These are phyloP conservation scores for Cryptosula pallasiana DNA, from an alignment of 2,888 invertebrate genomes.

Conservation along the genomic window DNA sequence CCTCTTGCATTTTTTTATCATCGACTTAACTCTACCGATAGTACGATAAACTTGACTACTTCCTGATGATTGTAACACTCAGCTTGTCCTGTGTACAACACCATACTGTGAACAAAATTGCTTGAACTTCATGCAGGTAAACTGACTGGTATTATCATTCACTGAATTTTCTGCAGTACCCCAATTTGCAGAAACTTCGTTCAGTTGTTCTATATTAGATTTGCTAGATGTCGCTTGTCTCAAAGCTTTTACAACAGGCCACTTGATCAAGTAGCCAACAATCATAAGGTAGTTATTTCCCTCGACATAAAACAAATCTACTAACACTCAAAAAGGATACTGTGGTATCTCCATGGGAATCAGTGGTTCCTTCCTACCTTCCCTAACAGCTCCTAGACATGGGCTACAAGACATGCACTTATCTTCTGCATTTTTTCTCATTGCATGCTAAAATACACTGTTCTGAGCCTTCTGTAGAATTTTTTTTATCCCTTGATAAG, in stretches of 20 bases:
- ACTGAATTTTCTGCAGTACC: not conserved
- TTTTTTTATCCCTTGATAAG: not conserved
- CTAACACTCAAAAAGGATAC: not conserved
- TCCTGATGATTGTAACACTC: not conserved
- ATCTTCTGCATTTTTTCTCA: not conserved
- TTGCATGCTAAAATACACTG: not conserved
- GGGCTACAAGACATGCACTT: not conserved
- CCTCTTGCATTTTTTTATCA: not conserved
- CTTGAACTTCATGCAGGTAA: not conserved
- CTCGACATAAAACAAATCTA: not conserved
- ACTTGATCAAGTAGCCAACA: not conserved
- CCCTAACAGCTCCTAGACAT: not conserved
- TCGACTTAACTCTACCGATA: not conserved
- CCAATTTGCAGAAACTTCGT: not conserved
- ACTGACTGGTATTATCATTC: not conserved
- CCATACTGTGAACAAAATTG: not conserved
- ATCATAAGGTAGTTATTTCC: not conserved
- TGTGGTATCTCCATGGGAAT: not conserved
- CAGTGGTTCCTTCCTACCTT: not conserved
- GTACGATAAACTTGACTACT: not conserved
- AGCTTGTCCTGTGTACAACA: not conserved
- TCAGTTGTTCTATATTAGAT: not conserved
- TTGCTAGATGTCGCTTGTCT: not conserved
- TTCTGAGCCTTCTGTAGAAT: not conserved
- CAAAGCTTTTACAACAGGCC: not conserved